Evolutionary conservation across 1,140 invertebrate species (phyloP).

Genomic region (Saccostrea cuccullata): DNA sequence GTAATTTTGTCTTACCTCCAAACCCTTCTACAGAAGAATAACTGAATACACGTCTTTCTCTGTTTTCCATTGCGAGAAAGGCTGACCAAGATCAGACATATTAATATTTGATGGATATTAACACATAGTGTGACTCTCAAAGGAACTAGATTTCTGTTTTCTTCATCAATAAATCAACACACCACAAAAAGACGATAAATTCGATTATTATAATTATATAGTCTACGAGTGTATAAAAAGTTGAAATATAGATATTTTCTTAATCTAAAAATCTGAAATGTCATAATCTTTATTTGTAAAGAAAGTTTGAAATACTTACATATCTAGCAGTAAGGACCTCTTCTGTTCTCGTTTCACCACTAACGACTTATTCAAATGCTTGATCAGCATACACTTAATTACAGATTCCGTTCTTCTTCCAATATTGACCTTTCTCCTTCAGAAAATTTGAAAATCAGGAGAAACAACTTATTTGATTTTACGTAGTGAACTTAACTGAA

Average conservation of each 20-base stretch:
- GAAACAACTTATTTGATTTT: not conserved
- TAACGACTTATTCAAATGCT: not conserved
- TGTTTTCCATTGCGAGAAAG: too few species aligned
- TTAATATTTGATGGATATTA: not conserved
- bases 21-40: too few species aligned
- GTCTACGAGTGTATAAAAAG: too few species aligned
- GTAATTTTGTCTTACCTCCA: too few species aligned
- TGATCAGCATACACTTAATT: not conserved
- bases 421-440: constrained; percentile 17
- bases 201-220: not conserved
- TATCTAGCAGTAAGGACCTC: not conserved
- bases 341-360: not conserved
- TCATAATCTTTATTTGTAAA: not conserved
- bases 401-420: constrained; percentile 11
- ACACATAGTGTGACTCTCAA: not conserved
- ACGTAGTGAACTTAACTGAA: not conserved
- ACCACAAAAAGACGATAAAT: not conserved
- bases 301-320: not conserved
- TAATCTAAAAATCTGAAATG: too few species aligned
- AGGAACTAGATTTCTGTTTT: not conserved
- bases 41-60: too few species aligned
- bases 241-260: too few species aligned
- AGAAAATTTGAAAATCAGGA: not conserved
- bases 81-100: not conserved
- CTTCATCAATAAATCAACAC: not conserved